Conservation (phyloP, 2,797 vertebrate genomes). For the Brachyrhaphis roseni region DNA sequence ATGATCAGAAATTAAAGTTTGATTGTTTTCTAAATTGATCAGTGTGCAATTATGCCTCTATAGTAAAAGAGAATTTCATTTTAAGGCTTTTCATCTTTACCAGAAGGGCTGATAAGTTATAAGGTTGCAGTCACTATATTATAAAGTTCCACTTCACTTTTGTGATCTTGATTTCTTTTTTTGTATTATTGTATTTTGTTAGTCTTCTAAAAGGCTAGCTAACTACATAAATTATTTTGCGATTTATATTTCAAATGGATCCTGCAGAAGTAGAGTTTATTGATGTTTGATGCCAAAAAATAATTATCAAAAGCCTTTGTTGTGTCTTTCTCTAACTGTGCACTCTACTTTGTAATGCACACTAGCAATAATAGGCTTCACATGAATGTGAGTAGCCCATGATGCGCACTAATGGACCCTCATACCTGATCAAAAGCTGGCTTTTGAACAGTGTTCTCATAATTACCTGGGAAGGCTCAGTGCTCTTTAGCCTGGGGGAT, state of each 20-base stretch:
- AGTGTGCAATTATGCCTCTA: background rate
- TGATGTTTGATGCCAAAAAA: background rate
- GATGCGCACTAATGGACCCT: background rate
- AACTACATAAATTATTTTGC: background rate
- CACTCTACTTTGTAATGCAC: background rate
- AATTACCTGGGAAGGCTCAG: background rate
- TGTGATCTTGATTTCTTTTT: background rate
- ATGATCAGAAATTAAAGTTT: background rate
- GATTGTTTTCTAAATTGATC: background rate
- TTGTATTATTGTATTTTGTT: background rate
- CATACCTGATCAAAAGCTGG: background rate
- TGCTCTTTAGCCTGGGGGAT: background rate
- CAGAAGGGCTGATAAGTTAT: background rate
- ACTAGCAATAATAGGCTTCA: background rate
- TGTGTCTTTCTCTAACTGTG: background rate
- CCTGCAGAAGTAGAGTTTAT: background rate
- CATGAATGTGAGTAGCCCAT: background rate
- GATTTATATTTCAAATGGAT: background rate
- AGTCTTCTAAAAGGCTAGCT: background rate
- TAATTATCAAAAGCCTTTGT: background rate
- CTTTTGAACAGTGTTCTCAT: background rate
- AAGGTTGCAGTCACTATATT: background rate
- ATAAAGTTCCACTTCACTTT: background rate
- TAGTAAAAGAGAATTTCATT: background rate
- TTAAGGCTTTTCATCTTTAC: background rate